Base-by-base conservation (phyloP, 2,113 vertebrate species). In the Atractosteus spatula region DNA sequence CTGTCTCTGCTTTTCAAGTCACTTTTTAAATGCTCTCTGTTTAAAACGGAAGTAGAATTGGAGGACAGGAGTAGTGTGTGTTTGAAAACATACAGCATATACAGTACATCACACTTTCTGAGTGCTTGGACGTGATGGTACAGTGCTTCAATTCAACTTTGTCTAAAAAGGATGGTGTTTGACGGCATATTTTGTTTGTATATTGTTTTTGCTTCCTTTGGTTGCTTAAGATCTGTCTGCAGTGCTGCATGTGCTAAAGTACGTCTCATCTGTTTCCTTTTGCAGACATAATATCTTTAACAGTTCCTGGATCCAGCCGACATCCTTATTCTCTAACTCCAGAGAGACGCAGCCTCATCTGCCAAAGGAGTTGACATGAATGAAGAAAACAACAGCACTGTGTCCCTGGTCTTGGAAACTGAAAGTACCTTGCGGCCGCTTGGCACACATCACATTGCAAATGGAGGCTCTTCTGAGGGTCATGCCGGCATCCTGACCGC, bases 301-400 rank as follows among this genome's bases (percentile, higher is more conserved):
- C 62, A 64, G 62, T 7, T 29, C 62, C 13, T 41, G 62, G 5
- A 41, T 64, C 29, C 62, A 64, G 17, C 17, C 59, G 17, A 7
- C 16, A 14, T 41, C 62, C 62, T 41, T 3, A 12, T 64, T 64
- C 29, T 17, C 62, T 41, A 41, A 64, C 62, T 41, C 8, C 8
- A 64, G 62, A 64, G 11, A 16, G 8, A 64, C 62, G 62, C 17
- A 64, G 62, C 14, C 62, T 64, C 62, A 29, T 64, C 62, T 64
- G 62, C 41, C 6, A 11, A 64, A 64, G 41, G 62, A 64, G 62
- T 64, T 64, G 62, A 64, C 62, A 64, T 64, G 62, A 64, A 64
- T 41, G 62, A 64, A 64, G 17, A 16, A 64, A 64, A 41, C 62
- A 64, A 17, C 62, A 29, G 14, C 17, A 7, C 62, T 64, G 3